phyloP scores from a whole-genome alignment of 2,797 vertebrate species.

The Paramormyrops hopkinsi region DNA sequence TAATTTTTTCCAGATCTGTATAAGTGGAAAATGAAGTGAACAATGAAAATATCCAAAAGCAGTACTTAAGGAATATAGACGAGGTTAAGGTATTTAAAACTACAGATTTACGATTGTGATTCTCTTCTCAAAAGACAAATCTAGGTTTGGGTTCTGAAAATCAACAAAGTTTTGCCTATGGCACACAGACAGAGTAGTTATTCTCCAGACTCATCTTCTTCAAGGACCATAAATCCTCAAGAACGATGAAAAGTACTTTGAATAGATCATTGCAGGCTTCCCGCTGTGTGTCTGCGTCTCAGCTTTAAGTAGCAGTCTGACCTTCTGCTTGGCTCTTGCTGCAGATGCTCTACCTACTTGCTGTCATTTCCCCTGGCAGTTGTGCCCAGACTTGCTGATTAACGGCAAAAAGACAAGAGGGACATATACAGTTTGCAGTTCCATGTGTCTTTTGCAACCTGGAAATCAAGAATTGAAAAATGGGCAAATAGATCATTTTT shows the following conservation, averaged over 20 bases:
- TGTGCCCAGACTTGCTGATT: conserved; percentile 36
- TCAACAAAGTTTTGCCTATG: conserved; percentile 41
- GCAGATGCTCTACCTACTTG: conserved; percentile 34
- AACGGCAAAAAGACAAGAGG: neutral
- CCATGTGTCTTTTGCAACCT: conserved; percentile 20
- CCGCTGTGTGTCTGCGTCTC: neutral
- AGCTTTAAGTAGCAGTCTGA: conserved; percentile 34
- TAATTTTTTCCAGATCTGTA: neutral
- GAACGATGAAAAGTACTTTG: conserved; percentile 66
- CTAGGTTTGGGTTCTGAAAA: conserved; percentile 1
- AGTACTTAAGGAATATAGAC: neutral
- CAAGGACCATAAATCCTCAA: conserved; percentile 70
- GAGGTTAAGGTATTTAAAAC: neutral
- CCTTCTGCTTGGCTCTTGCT: conserved; percentile 48
- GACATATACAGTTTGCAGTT: neutral
- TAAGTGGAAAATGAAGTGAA: neutral
- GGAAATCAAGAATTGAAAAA: neutral
- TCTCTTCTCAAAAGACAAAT: neutral
- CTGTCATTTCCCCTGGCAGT: conserved; percentile 32
- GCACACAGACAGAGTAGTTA: neutral
- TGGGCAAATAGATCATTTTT: neutral
- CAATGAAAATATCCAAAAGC: neutral
- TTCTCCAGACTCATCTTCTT: conserved; percentile 17
- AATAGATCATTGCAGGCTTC: conserved; percentile 44
- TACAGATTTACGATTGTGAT: neutral